phyloP scores from a whole-genome alignment of 2,888 invertebrate genomes.

The Drosophila lacicola region DNA sequence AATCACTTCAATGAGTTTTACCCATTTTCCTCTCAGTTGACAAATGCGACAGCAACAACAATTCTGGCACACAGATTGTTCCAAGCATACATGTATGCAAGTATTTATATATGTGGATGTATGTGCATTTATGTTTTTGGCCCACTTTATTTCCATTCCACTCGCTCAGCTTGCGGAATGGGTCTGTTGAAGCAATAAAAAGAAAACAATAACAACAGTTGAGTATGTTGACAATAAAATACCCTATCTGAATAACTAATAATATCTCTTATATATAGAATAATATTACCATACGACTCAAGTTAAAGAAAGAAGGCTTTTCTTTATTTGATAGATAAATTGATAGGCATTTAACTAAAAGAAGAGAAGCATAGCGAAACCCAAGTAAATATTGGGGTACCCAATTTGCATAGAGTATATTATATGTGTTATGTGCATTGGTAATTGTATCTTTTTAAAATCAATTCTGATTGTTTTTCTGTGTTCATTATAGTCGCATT shows the following conservation, averaged over 20 bases:
- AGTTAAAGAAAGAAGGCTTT: no score
- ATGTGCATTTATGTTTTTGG: conserved; percentile 54
- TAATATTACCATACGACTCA: no score
- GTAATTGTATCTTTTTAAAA: conserved; percentile 62
- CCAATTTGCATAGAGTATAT: conserved; percentile 22
- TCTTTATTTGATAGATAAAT: no score
- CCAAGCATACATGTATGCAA: conserved; percentile 44
- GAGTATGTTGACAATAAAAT: neutral
- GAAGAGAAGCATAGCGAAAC: neutral
- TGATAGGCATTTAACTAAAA: no score
- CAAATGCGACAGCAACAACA: conserved; percentile 70
- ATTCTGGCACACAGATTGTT: conserved; percentile 41
- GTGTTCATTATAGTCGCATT: conserved; percentile 61
- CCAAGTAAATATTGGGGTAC: neutral
- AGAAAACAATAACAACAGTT: conserved; percentile 28
- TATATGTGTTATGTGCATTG: conserved; percentile 42
- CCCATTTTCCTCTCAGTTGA: conserved; percentile 79
- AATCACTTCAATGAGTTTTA: conserved; percentile 63
- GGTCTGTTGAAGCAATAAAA: conserved; percentile 35
- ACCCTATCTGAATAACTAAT: conserved; percentile 22
- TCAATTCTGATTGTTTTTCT: conserved; percentile 69
- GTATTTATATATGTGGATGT: conserved; percentile 5
- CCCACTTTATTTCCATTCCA: conserved; percentile 75
- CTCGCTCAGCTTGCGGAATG: conserved; percentile 61
- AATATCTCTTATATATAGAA: neutral